Conservation (phyloP, 1,140 invertebrate species). For the Lucilia cuprina region DNA sequence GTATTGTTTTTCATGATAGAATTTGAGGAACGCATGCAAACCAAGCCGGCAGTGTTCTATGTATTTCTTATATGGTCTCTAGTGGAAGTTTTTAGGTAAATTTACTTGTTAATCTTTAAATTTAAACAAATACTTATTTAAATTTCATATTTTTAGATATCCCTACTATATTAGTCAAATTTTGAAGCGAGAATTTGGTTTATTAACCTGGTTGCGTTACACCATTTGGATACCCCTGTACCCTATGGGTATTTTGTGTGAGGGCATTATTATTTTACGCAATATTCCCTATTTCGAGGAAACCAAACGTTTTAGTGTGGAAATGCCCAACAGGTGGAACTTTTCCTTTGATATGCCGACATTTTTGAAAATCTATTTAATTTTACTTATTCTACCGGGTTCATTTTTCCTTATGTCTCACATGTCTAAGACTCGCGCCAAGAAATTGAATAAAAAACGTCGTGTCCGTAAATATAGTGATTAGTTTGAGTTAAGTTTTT, state of each 20-base stretch:
- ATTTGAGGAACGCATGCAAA: slow-evolving; percentile 84
- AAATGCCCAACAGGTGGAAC: slow-evolving; percentile 85
- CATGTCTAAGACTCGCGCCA: slow-evolving; percentile 75
- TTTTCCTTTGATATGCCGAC: slow-evolving; percentile 86
- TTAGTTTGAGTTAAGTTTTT: not conserved
- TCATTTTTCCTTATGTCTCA: slow-evolving; percentile 79
- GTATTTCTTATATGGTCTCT: slow-evolving; percentile 82
- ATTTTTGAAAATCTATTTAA: slow-evolving; percentile 79
- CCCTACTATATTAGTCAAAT: slow-evolving; percentile 88
- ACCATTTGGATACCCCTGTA: slow-evolving; percentile 93
- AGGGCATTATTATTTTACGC: slow-evolving; percentile 80
- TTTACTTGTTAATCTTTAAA: not conserved
- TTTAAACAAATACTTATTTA: not conserved
- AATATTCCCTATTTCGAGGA: slow-evolving; percentile 91
- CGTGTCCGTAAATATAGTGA: slow-evolving; percentile 3
- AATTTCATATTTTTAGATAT: slow-evolving; percentile 68
- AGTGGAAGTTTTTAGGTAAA: slow-evolving; percentile 82
- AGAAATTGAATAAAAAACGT: slow-evolving; percentile 60
- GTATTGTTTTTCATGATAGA: slow-evolving; percentile 86
- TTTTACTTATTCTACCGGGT: slow-evolving; percentile 77
- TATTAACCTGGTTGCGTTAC: slow-evolving; percentile 92
- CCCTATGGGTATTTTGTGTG: slow-evolving; percentile 86
- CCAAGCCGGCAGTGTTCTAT: slow-evolving; percentile 86
- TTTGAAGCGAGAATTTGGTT: slow-evolving; percentile 74
- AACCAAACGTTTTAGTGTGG: slow-evolving; percentile 77